A percentile compares a stretch with the other conserved stretches of the same genome.
Conservation (phyloP, 2,888 invertebrate genomes). For the Athripsodes cinereus region DNA sequence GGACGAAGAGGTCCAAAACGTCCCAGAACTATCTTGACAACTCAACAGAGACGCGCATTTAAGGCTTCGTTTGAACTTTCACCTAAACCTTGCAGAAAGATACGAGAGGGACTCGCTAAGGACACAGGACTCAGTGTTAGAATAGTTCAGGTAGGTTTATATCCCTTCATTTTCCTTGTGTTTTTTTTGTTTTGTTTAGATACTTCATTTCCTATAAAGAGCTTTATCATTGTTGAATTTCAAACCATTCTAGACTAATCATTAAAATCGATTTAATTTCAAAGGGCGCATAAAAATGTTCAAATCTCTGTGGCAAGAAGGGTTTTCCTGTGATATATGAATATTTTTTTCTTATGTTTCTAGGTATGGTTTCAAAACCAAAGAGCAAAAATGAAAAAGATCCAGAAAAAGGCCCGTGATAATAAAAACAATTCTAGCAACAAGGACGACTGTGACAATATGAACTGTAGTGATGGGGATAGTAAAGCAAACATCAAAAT, state of each 20-base stretch:
- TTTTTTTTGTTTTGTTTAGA: not conserved
- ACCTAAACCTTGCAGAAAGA: slow-evolving; percentile 95
- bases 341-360: too few relatives aligned
- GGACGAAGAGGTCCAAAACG: slow-evolving; percentile 91
- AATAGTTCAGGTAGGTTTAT: slow-evolving; percentile 73
- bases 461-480: slow-evolving; percentile 14
- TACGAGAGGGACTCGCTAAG: slow-evolving; percentile 96
- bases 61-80: slow-evolving; percentile 97
- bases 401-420: slow-evolving; percentile 85
- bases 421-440: slow-evolving; percentile 55
- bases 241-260: too few relatives aligned
- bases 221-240: too few relatives aligned
- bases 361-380: slow-evolving; percentile 98
- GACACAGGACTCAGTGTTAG: slow-evolving; percentile 97
- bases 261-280: too few relatives aligned
- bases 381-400: slow-evolving; percentile 95
- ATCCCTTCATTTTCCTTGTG: not conserved
- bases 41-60: slow-evolving; percentile 94
- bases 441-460: slow-evolving; percentile 21
- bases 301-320: too few relatives aligned
- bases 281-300: too few relatives aligned
- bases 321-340: too few relatives aligned
- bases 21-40: slow-evolving; percentile 95
- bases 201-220: not conserved
- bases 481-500: slow-evolving; percentile 23